Base-by-base conservation (phyloP, 2,797 vertebrate genomes). In the Glyptemys insculpta region DNA sequence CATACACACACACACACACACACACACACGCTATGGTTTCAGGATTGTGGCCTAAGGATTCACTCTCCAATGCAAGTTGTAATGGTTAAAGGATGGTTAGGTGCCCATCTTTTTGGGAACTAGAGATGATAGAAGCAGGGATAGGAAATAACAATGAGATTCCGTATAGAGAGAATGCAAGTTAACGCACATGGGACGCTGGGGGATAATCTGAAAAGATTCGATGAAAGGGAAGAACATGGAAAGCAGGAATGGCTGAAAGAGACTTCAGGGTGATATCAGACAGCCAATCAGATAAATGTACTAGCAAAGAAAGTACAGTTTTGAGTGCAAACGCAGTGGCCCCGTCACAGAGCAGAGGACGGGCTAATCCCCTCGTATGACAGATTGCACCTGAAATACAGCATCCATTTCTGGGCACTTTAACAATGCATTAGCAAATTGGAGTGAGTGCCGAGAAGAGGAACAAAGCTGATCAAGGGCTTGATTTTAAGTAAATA, bases 291-390 rank as follows among this genome's bases (percentile, higher is more conserved):
- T 68, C 62, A n/a, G 34, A 68, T 18, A 83, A 50, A 25, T 11
- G 14, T 23, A 87, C 23, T 31, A 4, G 83, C 34, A 10, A 2
- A 1, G 52, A 41, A 23, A 53, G 5, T 0, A 0, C 10, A 9
- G 1, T 52, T 76, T n/a, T 94, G 80, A 8, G 0, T n/a, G 52
- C 2, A 4, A 19, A 41, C 59, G 4, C 31, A 5, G 1, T 4
- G 79, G 5, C 65, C 19, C 19, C n/a, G 5, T 72, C 31, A n/a
- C 14, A 7, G 41, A 52, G 74, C 47, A 23, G 52, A 72, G 65
- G 19, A 31, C 1, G 12, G 78, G 57, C 19, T 62, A 50, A 85
- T 47, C 76, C 4, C 19, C 65, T 5, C 50, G 12, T 52, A 44
- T 56, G 65, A 49, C 49, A n/a, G 31, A 8, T 74, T 79, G 53